Evolutionary conservation across 2,888 invertebrate species (phyloP).

Genomic region (Malacosoma neustria): DNA sequence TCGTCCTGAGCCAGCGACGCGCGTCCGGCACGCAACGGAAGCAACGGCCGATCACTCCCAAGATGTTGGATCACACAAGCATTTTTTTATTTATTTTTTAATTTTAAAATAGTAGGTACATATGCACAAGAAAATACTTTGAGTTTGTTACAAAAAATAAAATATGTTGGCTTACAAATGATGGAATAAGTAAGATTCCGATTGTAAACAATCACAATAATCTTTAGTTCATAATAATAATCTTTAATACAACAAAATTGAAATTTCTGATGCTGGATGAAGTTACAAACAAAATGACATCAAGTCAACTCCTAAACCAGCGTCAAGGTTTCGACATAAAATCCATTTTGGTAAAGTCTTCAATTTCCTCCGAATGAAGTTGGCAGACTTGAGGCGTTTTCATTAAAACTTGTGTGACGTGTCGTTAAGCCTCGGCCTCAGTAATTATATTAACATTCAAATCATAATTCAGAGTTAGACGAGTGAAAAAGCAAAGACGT

Average conservation of each 20-base stretch:
- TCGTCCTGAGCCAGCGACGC: slow-evolving; percentile 20
- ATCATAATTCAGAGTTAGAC: slow-evolving; percentile 51
- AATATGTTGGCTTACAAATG: too few species aligned
- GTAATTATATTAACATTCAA: slow-evolving; percentile 71
- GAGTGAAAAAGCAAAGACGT: slow-evolving; percentile 59
- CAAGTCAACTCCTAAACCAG: slow-evolving; percentile 24
- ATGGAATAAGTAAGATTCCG: too few species aligned
- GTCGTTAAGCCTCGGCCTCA: slow-evolving; percentile 56
- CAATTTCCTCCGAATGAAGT: slow-evolving; percentile 51
- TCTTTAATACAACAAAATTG: too few species aligned
- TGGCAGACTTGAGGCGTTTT: slow-evolving; percentile 51
- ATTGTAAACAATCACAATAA: too few species aligned
- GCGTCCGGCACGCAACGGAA: slow-evolving; percentile 59
- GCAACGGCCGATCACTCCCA: slow-evolving; percentile 24
- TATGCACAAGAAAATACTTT: too few species aligned
- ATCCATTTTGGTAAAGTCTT: slow-evolving; percentile 45
- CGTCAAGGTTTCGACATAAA: slow-evolving; percentile 29
- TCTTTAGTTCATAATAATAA: too few species aligned
- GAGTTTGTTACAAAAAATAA: too few species aligned
- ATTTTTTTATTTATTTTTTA: too few species aligned
- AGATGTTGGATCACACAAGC: too few species aligned
- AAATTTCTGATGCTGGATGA: too few species aligned
- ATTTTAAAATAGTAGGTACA: too few species aligned
- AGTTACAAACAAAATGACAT: too few species aligned
- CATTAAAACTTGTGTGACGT: slow-evolving; percentile 71